Evolutionary conservation across 2,113 vertebrate genomes (phyloP), one percentile per base, ranked within the genome.

Genomic region (Pterocles orientalis): DNA sequence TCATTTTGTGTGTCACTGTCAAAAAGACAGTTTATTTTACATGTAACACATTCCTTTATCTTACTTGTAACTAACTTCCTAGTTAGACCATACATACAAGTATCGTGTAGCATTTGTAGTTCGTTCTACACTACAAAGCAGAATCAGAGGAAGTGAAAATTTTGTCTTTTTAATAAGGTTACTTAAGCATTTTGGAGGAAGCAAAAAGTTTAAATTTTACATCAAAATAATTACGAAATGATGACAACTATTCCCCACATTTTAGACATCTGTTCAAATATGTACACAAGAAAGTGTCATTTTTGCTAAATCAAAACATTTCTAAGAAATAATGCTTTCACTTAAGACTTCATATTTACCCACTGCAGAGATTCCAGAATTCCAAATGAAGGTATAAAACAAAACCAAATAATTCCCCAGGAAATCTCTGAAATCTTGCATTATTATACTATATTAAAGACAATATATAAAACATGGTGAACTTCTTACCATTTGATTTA

Each of bases 391-490:
- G 14, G 20, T 56, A 54, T 50, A 78, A 82, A 86, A 82, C 50
- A 69, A 89, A 95, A 56, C 39, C 48, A 77, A 92, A 15, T 76
- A 66, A 94, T 81, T 54, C 12, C 45, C 14, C 16, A 91, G 76
- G 76, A 92, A 82, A 89, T 81, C 75, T 92, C 65, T 45, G 48
- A 91, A 91, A 83, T 90, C 45, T 94, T 96, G 72, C 64, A 78
- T 66, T 85, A 53, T 78, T 85, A 82, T 90, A 78, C 62, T 60
- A 18, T 70, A 91, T 92, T 92, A 86, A 65, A 82, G 48, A 73
- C 65, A 72, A 80, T 54, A 80, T 54, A 87, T 50, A 69, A 28
- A 79, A 80, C 7, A 23, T 33, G 54, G n/a, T 69, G 68, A 86
- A 65, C 31, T 81, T 83, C 65, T 84, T 81, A 86, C 68, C 69